Base-by-base conservation (phyloP, 1,140 invertebrate species). In the Bursaphelenchus mucronatus region DNA sequence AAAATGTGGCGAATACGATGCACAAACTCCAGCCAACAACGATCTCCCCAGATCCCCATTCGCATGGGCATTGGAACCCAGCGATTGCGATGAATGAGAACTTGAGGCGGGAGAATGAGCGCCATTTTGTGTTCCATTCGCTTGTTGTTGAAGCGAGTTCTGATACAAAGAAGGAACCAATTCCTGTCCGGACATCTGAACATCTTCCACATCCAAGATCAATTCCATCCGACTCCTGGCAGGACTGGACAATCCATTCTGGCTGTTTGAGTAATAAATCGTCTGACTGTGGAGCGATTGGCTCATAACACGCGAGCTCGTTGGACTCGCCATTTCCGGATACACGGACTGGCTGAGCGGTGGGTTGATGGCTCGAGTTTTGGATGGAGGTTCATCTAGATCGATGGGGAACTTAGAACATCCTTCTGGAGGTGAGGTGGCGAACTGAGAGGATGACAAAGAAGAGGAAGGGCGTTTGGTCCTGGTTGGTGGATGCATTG, bases 1-100 rank as follows among this genome's bases (percentile, higher is more conserved):
- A 55, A 76, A 76, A 63, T 76, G 69, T n/a, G 70, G 71, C 44
- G 68, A 76, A 67, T 75, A 76, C 13, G 59, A n/a, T 52, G 57
- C 49, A 17, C 71, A 71, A 43, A 76, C 63, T 7, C 74, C 74
- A 6, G 74, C 74, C 3, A 76, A 55, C 41, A 76, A 56, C 5
- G 74, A 74, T 39, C 68, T 41, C 4, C 74, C 73, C 17, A 76
- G 66, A 45, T 72, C 65, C 19, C 21, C 17, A 19, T 63, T 15
- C 3, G 17, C 17, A 3, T 17, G 1, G 30, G 30, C 30, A 30
- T 30, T 30, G 30, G 30, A 30, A 13, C 13, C 3, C 17, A n/a
- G 39, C 53, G 30, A 30, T 30, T 30, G 30, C 30, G 30, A 30
- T 3, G 30, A 30, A 30, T 30, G 30, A 30, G 30, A 30, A 5